phyloP scores from a whole-genome alignment of 1,140 invertebrate species.

The Elymnias hypermnestra region DNA sequence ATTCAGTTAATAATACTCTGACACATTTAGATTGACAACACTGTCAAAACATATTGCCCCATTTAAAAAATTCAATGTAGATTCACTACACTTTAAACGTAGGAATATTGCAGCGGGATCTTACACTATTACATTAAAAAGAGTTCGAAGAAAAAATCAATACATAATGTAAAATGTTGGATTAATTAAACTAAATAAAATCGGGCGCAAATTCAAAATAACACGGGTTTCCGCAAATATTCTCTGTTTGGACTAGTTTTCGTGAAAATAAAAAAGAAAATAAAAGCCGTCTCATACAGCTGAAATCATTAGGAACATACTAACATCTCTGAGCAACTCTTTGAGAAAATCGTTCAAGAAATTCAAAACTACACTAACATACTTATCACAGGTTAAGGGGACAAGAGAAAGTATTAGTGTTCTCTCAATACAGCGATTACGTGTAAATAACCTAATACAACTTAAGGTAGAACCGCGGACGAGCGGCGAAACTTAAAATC shows the following conservation, averaged over 20 bases:
- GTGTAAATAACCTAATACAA: constrained; percentile 62
- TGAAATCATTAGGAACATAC: constrained; percentile 66
- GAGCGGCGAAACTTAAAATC: constrained; percentile 32
- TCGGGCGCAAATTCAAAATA: constrained; percentile 43
- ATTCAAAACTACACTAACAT: constrained; percentile 67
- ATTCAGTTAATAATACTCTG: too few relatives aligned
- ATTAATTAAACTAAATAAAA: constrained; percentile 42
- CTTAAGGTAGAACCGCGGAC: constrained; percentile 41
- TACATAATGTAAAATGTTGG: constrained; percentile 18
- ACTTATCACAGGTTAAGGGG: constrained; percentile 75
- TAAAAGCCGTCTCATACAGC: constrained; percentile 59
- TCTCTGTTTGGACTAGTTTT: constrained; percentile 52
- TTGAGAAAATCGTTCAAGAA: constrained; percentile 59
- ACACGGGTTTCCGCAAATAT: constrained; percentile 29
- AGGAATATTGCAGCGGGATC: too few relatives aligned
- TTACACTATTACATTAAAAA: constrained; percentile 18
- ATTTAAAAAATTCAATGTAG: too few relatives aligned
- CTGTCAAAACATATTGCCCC: too few relatives aligned
- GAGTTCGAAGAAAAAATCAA: constrained; percentile 8
- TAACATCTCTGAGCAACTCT: constrained; percentile 65
- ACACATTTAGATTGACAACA: too few relatives aligned
- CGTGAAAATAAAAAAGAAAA: constrained; percentile 36
- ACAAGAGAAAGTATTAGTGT: constrained; percentile 73
- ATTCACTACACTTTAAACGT: too few relatives aligned
- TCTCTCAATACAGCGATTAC: constrained; percentile 61